These are phyloP conservation scores for Corythornis vintsioides DNA, from an alignment of 2,113 vertebrate genomes.

Conservation along the genomic window DNA sequence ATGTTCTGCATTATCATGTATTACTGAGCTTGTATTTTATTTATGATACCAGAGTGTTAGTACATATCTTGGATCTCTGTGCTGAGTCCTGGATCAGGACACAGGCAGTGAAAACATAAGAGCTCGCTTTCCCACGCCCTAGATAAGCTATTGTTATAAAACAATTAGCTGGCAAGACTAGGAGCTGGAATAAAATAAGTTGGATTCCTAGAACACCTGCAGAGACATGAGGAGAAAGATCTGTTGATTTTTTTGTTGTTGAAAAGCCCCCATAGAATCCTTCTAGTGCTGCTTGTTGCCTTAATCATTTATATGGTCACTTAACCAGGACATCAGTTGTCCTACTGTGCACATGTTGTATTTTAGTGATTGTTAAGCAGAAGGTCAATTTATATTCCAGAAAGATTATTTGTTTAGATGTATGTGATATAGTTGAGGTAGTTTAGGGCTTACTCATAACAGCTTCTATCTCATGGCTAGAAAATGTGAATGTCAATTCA, in stretches of 20 bases:
- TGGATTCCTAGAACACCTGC: slow-evolving; percentile 61
- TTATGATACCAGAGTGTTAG: not conserved
- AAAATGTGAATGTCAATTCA: not conserved
- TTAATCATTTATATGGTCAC: not conserved
- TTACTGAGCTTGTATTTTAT: not conserved
- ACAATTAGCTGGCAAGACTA: slow-evolving; percentile 76
- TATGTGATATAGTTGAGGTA: not conserved
- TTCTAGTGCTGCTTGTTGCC: not conserved
- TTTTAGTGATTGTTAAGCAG: not conserved
- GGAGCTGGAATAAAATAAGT: slow-evolving; percentile 49
- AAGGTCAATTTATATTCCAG: not conserved
- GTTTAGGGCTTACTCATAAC: not conserved
- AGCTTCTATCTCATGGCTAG: not conserved
- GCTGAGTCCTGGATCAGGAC: slow-evolving; percentile 24
- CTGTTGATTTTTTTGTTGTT: not conserved
- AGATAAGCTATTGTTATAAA: slow-evolving; percentile 73
- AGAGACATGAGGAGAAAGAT: slow-evolving; percentile 28
- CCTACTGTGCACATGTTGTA: not conserved
- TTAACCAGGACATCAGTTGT: not conserved
- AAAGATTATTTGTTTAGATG: not conserved
- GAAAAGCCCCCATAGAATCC: not conserved
- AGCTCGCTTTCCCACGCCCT: slow-evolving; percentile 70
- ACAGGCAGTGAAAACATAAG: slow-evolving; percentile 64
- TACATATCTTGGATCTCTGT: not conserved
- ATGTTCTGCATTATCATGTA: not conserved